Evolutionary conservation across 2,797 vertebrate species (phyloP), one percentile per base, ranked within the genome.

Genomic region (Jordanella pulchra): DNA sequence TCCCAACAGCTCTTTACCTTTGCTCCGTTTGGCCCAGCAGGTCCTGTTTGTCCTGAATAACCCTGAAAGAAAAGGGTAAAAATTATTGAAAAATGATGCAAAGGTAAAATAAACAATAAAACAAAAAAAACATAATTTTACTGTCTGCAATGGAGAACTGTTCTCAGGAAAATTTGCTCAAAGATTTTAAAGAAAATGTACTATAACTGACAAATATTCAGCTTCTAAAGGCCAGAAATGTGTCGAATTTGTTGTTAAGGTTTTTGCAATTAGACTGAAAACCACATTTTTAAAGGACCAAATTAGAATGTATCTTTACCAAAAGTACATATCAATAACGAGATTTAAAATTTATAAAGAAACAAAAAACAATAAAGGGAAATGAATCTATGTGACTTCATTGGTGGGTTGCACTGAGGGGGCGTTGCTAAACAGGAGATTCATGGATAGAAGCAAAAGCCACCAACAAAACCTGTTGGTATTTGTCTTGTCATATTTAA

Each of bases 31-130:
- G 79, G 60, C 68, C 94, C 92, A 0, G n/a, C 21, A 3, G 77
- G 60, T 76, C 94, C 92, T 0, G 53, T 25, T 53, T 89, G 80
- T 83, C 92, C 92, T n/a, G 44, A n/a, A 78, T 93, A 95, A 30
- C 94, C 92, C 95, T 95, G 80, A 50, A 27, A 14, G 17, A 21
- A 39, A 23, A 45, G 3, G 76, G 79, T 55, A 21, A 73, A 64
- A 71, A 44, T 82, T 12, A 77, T 11, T 7, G 27, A 71, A 27
- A 66, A 23, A 53, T 32, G 4, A 63, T 0, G 0, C 42, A 53
- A 28, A 28, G 44, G 27, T 53, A n/a, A 27, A 56, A 69, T 58
- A 17, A 47, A 18, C 14, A 14, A 25, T 35, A 4, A 50, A 35
- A 7, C 12, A 23, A 0, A 47, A 28, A 4, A 25, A 12, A 63